A percentile compares a stretch with the other conserved stretches of the same genome.
Conservation (phyloP, 2,797 vertebrate species). For the Buphagus erythrorhynchus region DNA sequence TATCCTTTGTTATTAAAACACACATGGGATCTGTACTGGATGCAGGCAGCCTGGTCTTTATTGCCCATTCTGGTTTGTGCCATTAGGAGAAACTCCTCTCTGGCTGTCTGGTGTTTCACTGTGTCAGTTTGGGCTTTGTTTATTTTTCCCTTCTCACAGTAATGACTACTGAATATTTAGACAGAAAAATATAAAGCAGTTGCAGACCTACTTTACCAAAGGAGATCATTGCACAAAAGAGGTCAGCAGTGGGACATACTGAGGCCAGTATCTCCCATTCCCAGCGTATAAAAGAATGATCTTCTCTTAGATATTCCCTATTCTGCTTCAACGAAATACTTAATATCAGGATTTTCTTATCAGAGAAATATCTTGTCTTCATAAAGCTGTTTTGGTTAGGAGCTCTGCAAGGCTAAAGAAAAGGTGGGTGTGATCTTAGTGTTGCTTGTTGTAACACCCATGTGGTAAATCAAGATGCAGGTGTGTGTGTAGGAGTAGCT, state of each 20-base stretch:
- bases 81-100: neutral
- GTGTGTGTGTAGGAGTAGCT: neutral
- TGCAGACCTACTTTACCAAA: neutral
- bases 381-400: neutral
- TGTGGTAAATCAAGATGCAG: neutral
- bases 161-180: neutral
- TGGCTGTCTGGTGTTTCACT: neutral
- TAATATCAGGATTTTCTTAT: neutral
- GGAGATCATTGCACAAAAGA: neutral
- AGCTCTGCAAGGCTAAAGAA: neutral
- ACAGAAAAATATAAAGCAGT: neutral
- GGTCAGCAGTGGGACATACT: neutral
- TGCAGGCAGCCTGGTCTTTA: neutral
- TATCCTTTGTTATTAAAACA: slow-evolving; percentile 13
- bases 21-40: neutral
- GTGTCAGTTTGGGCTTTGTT: neutral
- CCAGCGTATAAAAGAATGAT: neutral
- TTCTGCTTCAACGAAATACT: neutral
- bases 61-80: neutral
- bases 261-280: neutral
- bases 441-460: neutral
- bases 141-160: neutral
- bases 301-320: neutral
- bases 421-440: neutral
- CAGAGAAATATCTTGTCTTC: neutral